Evolutionary conservation across 2,888 invertebrate genomes (phyloP).

Genomic region (Nymphalis polychloros): DNA sequence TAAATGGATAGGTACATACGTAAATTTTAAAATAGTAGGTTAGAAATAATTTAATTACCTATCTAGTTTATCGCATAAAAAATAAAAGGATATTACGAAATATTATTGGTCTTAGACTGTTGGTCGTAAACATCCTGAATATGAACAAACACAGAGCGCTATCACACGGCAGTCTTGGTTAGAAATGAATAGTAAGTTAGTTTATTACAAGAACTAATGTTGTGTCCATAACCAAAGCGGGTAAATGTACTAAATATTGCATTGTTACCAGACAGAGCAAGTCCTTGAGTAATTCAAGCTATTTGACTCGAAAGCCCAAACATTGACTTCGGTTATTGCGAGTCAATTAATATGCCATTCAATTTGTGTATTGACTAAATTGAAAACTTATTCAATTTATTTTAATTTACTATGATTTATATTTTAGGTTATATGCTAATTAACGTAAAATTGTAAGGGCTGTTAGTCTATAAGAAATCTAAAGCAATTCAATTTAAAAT

Average conservation of each 20-base stretch:
- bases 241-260: background rate
- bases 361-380: conserved; percentile 33
- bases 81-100: too few relatives aligned
- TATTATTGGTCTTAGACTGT: too few relatives aligned
- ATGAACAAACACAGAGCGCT: too few relatives aligned
- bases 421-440: background rate
- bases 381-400: background rate
- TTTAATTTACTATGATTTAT: background rate
- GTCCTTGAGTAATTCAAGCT: conserved; percentile 44
- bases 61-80: too few relatives aligned
- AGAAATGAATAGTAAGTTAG: background rate
- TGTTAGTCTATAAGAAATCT: too few relatives aligned
- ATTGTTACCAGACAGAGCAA: conserved; percentile 30
- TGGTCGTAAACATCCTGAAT: too few relatives aligned
- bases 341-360: conserved; percentile 48
- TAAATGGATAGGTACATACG: too few relatives aligned
- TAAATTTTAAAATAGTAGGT: too few relatives aligned
- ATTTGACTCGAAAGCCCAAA: conserved; percentile 44
- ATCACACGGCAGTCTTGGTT: too few relatives aligned
- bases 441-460: too few relatives aligned
- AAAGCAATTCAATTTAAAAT: too few relatives aligned
- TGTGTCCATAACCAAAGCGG: background rate
- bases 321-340: conserved; percentile 43
- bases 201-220: background rate
- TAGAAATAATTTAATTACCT: too few relatives aligned